These are phyloP conservation scores for Ceyx melanurus DNA, from an alignment of 2,113 vertebrate genomes.

Conservation along the genomic window DNA sequence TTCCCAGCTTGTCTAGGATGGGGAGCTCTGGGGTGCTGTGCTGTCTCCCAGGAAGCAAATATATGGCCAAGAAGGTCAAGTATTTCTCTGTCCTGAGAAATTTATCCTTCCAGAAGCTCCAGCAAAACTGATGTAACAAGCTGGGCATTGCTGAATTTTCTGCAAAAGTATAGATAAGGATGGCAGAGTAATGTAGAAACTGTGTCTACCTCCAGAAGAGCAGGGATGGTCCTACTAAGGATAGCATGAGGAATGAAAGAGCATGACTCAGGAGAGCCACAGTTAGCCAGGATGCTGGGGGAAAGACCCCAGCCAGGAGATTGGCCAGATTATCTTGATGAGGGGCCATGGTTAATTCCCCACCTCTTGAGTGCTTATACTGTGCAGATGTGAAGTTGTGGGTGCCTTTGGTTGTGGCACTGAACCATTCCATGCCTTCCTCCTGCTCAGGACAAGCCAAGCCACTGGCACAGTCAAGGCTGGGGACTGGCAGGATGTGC, in stretches of 20 bases:
- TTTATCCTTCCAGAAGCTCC: background rate
- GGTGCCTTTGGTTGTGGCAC: background rate
- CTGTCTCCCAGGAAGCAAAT: background rate
- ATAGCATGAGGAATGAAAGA: background rate
- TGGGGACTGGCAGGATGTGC: rapidly evolving
- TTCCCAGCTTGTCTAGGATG: background rate
- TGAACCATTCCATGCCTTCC: rapidly evolving
- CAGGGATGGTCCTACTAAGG: background rate
- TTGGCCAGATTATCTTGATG: background rate
- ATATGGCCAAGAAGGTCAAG: background rate
- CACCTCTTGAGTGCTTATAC: background rate
- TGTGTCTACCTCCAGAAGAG: background rate
- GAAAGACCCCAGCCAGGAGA: background rate
- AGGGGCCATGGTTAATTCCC: background rate
- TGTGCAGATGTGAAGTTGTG: background rate
- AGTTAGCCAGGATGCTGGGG: background rate
- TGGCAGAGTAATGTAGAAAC: background rate
- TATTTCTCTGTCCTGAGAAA: background rate
- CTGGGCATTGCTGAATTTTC: background rate
- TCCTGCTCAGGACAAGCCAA: background rate
- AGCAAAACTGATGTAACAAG: background rate
- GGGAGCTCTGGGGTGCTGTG: background rate
- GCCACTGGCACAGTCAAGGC: rapidly evolving
- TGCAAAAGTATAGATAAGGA: background rate
- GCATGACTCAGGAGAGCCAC: background rate